Conservation (phyloP, 2,113 vertebrate genomes). For the Tychaedon coryphoeus region DNA sequence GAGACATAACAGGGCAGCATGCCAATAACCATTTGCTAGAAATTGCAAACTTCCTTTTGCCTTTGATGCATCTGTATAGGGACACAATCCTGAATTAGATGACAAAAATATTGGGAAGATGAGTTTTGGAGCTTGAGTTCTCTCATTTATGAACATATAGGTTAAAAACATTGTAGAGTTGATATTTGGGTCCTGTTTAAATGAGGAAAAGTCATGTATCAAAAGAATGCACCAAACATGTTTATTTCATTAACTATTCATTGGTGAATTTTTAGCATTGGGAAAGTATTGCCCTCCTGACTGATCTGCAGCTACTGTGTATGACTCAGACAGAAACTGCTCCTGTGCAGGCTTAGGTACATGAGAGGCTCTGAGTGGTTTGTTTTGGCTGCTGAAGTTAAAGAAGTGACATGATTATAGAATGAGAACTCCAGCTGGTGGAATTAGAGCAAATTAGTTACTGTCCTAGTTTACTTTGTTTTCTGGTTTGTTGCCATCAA, state of each 20-base stretch:
- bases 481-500: background rate
- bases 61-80: background rate
- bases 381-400: background rate
- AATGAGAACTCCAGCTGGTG: background rate
- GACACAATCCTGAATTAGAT: background rate
- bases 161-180: background rate
- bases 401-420: background rate
- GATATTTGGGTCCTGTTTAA: background rate
- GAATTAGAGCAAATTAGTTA: background rate
- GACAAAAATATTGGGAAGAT: background rate
- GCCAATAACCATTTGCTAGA: background rate
- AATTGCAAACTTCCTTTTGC: background rate
- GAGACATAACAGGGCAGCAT: accelerated
- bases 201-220: background rate
- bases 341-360: background rate
- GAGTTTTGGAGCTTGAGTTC: background rate
- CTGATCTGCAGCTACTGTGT: background rate
- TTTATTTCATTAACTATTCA: background rate
- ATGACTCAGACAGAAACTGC: background rate
- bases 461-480: background rate
- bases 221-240: background rate
- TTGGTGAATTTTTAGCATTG: background rate
- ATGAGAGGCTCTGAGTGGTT: accelerated
- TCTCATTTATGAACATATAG: background rate
- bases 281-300: background rate